Evolutionary conservation across 2,113 vertebrate species (phyloP).

Genomic region (Thalassoma bifasciatum): DNA sequence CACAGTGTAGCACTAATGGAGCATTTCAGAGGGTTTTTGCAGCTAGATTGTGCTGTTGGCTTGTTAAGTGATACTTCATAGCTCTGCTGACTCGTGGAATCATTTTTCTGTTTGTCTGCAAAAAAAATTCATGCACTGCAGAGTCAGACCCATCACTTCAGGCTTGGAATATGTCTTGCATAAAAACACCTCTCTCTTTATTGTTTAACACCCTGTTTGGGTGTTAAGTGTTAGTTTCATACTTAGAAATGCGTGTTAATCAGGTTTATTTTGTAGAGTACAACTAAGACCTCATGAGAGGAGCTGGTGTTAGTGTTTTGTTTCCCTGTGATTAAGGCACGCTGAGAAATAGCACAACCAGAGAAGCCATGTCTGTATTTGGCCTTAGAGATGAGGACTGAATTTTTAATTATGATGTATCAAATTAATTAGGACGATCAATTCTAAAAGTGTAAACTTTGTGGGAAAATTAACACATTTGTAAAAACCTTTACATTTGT

Average conservation of each 20-base stretch:
- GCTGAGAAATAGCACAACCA: neutral
- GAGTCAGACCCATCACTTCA: constrained; percentile 20
- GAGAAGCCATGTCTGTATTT: neutral
- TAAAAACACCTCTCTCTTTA: neutral
- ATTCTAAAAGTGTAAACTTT: neutral
- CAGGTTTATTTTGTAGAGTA: neutral
- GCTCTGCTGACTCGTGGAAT: constrained; percentile 61
- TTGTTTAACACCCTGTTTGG: neutral
- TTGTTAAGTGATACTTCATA: constrained; percentile 65
- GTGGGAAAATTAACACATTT: neutral
- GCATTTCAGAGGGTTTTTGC: constrained; percentile 38
- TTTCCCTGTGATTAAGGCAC: neutral
- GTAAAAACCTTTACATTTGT: too few relatives aligned
- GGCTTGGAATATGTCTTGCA: constrained; percentile 24
- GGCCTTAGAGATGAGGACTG: neutral
- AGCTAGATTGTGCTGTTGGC: constrained; percentile 42
- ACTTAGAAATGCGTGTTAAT: neutral
- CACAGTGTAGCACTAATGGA: constrained; percentile 42
- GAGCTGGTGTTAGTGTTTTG: neutral
- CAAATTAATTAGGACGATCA: neutral
- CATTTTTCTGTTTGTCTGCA: constrained; percentile 62
- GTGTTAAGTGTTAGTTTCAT: neutral
- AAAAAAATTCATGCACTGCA: constrained; percentile 49
- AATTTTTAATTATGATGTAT: neutral
- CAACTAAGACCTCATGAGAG: neutral